Base-by-base conservation (phyloP, 2,888 invertebrate species). In the Idaea aversata region DNA sequence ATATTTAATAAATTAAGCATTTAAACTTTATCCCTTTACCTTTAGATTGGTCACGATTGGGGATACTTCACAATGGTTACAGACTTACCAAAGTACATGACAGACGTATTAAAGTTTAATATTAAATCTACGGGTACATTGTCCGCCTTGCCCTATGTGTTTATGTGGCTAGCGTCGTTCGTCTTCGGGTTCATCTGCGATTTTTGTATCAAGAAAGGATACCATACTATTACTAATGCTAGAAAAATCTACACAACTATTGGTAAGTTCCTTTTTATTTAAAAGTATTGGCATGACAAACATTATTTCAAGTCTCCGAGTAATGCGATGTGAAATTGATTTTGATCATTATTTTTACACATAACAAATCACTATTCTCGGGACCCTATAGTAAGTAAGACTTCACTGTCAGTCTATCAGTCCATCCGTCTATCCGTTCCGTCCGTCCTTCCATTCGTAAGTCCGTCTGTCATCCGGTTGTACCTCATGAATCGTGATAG, bases 31-130 rank as follows among this genome's bases (percentile, higher is more conserved):
- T 47, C 3, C n/a, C n/a, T 47, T 77, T 68, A 15, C 69, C 87
- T 64, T 84, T 91, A 95, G 91, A 90, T 95, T 70, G 95, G 95
- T 4, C 95, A 95, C 82, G 95, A 95, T 76, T 96, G 95, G 94
- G 95, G 95, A 5, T 95, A 95, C 78, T 95, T 95, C 82, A 95
- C 95, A 5, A 95, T 96, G 94, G 94, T 95, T 34, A 95, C 95
- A 0, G 95, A 96, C 77, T 86, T 96, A 13, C 96, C 96, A 0
- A 95, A 95, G 70, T 96, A 95, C 83, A 95, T 95, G 94, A 94
- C 94, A 58, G 95, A 95, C 67, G 94, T 96, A 1, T 84, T 96
- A 63, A 94, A 95, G 76, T 95, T 95, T 82, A 93, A 95, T 76
- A 94, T 96, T 65, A 92, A 94, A 72, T 86, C 94, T 75, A 95